Evolutionary conservation across 2,797 vertebrate species (phyloP).

Genomic region (Melanogrammus aeglefinus): DNA sequence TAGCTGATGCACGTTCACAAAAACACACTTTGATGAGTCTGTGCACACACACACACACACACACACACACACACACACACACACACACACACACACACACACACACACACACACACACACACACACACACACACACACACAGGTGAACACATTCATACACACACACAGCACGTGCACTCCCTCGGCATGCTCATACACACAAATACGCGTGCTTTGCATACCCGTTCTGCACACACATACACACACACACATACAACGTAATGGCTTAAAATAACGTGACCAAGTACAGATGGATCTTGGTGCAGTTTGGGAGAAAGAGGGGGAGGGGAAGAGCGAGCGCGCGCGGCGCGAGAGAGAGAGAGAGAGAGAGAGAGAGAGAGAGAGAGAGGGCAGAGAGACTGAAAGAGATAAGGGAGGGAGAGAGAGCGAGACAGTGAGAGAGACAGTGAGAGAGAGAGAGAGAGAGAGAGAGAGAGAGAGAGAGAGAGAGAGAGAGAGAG

Average conservation of each 20-base stretch:
- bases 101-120: background rate
- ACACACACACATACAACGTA: conserved; percentile 12
- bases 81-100: background rate
- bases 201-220: conserved; percentile 4
- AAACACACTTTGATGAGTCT: background rate
- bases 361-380: conserved; percentile 23
- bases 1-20: too few relatives aligned
- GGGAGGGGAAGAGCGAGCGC: conserved; percentile 11
- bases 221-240: conserved; percentile 9
- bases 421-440: conserved; percentile 18
- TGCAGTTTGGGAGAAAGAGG: conserved; percentile 30
- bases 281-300: conserved; percentile 25
- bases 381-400: background rate
- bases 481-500: conserved; percentile 30
- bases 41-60: too few relatives aligned
- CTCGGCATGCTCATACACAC: background rate
- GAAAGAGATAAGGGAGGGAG: conserved; percentile 18
- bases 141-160: background rate
- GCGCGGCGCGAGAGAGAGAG: conserved; percentile 37
- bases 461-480: background rate
- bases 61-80: background rate
- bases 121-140: background rate
- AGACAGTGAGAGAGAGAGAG: conserved; percentile 21
- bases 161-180: background rate
- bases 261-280: conserved; percentile 41